Evolutionary conservation across 2,888 invertebrate species (phyloP), one percentile per base, ranked within the genome.

Genomic region (Chrysina gloriosa): DNA sequence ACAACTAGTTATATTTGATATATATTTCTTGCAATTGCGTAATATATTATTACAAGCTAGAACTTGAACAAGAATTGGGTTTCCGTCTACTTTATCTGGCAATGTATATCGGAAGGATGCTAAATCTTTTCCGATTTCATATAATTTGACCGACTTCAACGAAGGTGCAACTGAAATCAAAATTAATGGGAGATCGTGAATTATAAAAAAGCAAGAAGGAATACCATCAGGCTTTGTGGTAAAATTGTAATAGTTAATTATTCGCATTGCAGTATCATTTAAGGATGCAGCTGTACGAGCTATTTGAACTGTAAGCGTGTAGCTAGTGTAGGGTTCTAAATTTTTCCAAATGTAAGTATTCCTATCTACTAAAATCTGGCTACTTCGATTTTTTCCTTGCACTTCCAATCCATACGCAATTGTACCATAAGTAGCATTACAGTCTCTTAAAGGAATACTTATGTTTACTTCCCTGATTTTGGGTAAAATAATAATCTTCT

Each of bases 101-200:
- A 82, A 69, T 56, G 79, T 77, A 72, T 77, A 82, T 21, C 82
- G 73, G 25, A 82, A 66, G 9, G 75, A 75, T 3, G 79, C 78
- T 0, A 74, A 74, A 29, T 76, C 71, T 34, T 71, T 61, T 52
- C 77, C 78, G 2, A 77, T 77, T n/a, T 80, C 74, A 69, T 81
- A 82, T 7, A 80, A 65, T 75, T 82, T 81, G 19, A 81, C 69
- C 68, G 79, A 78, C 69, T 72, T 66, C 1, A 80, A 76, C 19
- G 73, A 45, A 21, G 77, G 73, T 6, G 81, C 79, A 65, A 78
- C 81, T 80, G 63, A 65, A 79, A 79, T 23, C 36, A 67, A 16
- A 1, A 11, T 63, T 3, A 27, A n/a, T 27, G 4, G 7, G 7
- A 5, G 16, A n/a, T 16, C 7, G n/a, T 42, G 42, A 45, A 48